Conservation (phyloP, 1,140 invertebrate genomes). For the Pissodes strobi region DNA sequence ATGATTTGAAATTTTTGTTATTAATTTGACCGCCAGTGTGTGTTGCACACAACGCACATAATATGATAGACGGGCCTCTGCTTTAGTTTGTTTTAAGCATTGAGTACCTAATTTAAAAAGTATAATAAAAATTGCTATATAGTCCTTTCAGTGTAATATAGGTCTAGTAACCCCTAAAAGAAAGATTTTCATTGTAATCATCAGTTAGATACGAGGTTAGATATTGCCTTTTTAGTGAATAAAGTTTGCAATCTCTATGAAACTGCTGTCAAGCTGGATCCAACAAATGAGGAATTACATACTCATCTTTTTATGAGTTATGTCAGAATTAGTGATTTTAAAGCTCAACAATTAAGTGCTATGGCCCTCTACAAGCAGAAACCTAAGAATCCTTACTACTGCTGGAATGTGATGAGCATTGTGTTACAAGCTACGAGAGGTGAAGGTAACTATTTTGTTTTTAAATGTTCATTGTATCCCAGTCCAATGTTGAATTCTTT, state of each 20-base stretch:
- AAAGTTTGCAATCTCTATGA: slow-evolving; percentile 89
- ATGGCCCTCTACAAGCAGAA: slow-evolving; percentile 87
- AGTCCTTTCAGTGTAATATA: no score
- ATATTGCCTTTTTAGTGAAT: slow-evolving; percentile 65
- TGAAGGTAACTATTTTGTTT: slow-evolving; percentile 46
- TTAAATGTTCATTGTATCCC: neutral
- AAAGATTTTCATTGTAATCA: no score
- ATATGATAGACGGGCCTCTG: no score
- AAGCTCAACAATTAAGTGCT: slow-evolving; percentile 88
- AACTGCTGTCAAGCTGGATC: slow-evolving; percentile 81
- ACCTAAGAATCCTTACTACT: slow-evolving; percentile 95
- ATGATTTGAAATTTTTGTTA: no score
- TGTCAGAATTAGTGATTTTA: slow-evolving; percentile 86
- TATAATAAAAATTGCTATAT: no score
- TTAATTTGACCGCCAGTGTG: no score
- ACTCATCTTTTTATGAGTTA: slow-evolving; percentile 96
- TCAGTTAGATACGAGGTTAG: neutral
- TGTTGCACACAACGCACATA: no score
- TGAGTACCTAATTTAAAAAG: no score
- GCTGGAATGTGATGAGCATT: slow-evolving; percentile 96
- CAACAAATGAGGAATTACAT: slow-evolving; percentile 88
- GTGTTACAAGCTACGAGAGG: slow-evolving; percentile 78
- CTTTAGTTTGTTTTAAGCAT: no score
- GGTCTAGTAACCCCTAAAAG: no score
- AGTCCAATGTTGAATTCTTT: no score